phyloP scores from a whole-genome alignment of 2,797 vertebrate species.

The Halcyon leucocephala region DNA sequence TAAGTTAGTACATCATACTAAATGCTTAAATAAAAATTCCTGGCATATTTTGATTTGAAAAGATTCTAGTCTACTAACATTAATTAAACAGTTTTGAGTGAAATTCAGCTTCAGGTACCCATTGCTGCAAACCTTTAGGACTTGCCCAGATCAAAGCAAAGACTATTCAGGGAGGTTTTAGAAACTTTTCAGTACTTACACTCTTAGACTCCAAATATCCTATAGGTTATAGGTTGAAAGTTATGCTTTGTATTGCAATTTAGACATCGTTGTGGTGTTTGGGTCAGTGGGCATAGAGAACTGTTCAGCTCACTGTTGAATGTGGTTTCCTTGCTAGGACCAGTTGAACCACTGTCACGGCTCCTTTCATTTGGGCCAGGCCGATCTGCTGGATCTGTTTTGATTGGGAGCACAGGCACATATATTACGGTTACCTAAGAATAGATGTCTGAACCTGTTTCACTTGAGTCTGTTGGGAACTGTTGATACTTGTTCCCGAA shows the following conservation, averaged over 20 bases:
- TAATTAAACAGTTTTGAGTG: background rate
- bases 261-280: background rate
- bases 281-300: background rate
- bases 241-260: background rate
- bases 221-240: background rate
- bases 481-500: background rate
- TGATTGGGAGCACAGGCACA: background rate
- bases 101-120: background rate
- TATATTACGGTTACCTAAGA: background rate
- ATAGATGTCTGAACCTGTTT: background rate
- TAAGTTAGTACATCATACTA: background rate
- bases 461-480: background rate
- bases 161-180: background rate
- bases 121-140: background rate
- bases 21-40: background rate
- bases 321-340: background rate
- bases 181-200: background rate
- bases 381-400: background rate
- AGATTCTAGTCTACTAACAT: background rate
- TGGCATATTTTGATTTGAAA: background rate
- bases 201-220: background rate
- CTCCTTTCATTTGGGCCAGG: background rate
- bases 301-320: background rate
- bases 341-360: background rate
- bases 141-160: background rate